Evolutionary conservation across 2,797 vertebrate species (phyloP).

Genomic region (Epinephelus awoara): DNA sequence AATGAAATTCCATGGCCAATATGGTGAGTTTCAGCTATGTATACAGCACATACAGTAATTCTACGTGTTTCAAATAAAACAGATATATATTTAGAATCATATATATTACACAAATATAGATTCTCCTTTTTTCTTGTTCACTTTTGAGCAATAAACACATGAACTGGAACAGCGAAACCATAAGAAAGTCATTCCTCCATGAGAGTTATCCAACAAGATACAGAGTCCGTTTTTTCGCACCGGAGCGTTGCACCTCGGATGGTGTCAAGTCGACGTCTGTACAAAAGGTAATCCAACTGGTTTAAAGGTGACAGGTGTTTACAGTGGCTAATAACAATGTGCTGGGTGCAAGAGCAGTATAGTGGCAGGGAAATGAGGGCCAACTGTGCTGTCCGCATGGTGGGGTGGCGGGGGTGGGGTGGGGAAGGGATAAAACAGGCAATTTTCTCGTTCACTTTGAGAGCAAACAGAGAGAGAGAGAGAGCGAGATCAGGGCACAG

Average conservation of each 20-base stretch:
- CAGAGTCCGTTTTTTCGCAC: conserved; percentile 80
- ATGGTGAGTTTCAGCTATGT: conserved; percentile 76
- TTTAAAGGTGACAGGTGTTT: conserved; percentile 88
- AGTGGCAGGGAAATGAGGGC: conserved; percentile 88
- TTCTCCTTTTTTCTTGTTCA: conserved; percentile 75
- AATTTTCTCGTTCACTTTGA: conserved; percentile 92
- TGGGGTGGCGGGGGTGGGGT: conserved; percentile 4
- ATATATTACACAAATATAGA: conserved; percentile 85
- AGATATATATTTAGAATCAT: conserved; percentile 72
- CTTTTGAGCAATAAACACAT: conserved; percentile 79
- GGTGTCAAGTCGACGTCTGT: conserved; percentile 81
- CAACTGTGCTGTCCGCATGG: conserved; percentile 91
- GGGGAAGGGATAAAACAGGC: conserved; percentile 83
- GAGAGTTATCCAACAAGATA: conserved; percentile 81
- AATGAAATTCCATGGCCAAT: conserved; percentile 59
- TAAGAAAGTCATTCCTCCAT: conserved; percentile 82
- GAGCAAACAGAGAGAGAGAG: conserved; percentile 83
- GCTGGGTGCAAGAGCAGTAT: conserved; percentile 86
- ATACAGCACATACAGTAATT: conserved; percentile 75
- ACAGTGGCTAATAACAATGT: conserved; percentile 88
- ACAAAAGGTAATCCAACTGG: conserved; percentile 86
- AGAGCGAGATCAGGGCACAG: conserved; percentile 87
- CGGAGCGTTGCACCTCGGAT: conserved; percentile 67
- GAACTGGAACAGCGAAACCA: conserved; percentile 74
- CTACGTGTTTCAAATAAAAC: conserved; percentile 72